Evolutionary conservation across 2,797 vertebrate species (phyloP), one percentile per base, ranked within the genome.

Genomic region (Acipenser oxyrinchus): DNA sequence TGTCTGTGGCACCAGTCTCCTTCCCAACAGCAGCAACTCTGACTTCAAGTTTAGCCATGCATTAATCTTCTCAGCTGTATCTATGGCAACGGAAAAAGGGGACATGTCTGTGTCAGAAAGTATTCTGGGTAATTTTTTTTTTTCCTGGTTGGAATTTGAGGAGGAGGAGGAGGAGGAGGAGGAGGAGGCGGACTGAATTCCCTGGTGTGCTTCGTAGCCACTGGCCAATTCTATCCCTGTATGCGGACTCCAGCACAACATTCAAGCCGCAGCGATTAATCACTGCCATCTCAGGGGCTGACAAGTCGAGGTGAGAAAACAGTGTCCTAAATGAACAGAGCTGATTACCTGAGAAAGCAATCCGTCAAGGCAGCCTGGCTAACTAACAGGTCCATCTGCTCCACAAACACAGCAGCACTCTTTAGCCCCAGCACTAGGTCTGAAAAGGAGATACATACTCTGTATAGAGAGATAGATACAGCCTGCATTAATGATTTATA

Each of bases 271-370:
- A 69, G 80, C 12, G 61, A 88, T 89, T 85, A 83, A 90, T 88
- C 87, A 87, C 85, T 75, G 76, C 75, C 57, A 77, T 80, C 82
- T 83, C 86, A 81, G 50, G 62, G 69, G 76, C 78, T 85, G 88
- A 85, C 86, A 85, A 70, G 74, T 72, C 60, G 76, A 83, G 85
- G 82, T 81, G 80, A 84, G 81, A 78, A 84, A 87, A 81, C 79
- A 80, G 83, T 79, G 82, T 82, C 85, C 80, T 83, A 82, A 84
- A 85, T 86, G 86, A 89, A 87, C 82, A 82, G 81, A 86, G 86
- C 87, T 87, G 86, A 92, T 92, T 92, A 93, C 86, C 90, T 91
- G 87, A 88, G 87, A 93, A 92, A 90, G 86, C 88, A 88, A 89
- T 90, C 89, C 84, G 88, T 89, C 89, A 89, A 83, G 86, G 88